Conservation (phyloP, 2,797 vertebrate genomes). For the Paedocypris micromegethes region DNA sequence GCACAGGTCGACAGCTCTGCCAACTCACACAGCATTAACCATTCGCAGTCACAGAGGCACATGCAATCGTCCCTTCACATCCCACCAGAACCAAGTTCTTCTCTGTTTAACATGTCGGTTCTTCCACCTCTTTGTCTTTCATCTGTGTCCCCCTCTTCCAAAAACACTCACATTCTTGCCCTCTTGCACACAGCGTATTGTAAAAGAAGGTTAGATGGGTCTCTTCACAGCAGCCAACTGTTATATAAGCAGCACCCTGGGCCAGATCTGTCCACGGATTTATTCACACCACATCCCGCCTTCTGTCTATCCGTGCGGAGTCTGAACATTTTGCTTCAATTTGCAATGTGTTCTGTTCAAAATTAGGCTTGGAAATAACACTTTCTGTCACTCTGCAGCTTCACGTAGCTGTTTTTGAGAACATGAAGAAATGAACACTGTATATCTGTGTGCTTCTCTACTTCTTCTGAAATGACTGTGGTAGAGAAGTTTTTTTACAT, state of each 20-base stretch:
- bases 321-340: background rate
- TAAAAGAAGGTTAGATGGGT: slow-evolving; percentile 16
- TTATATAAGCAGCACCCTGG: slow-evolving; percentile 28
- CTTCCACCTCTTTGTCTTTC: slow-evolving; percentile 1
- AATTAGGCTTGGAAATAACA: too few relatives aligned
- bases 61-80: background rate
- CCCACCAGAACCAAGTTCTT: background rate
- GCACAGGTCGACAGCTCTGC: slow-evolving; percentile 15
- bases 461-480: too few relatives aligned
- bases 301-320: background rate
- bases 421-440: too few relatives aligned
- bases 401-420: too few relatives aligned
- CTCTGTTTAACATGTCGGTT: background rate
- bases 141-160: background rate
- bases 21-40: slow-evolving; percentile 19
- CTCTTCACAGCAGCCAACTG: slow-evolving; percentile 13
- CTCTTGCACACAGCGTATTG: background rate
- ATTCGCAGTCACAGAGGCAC: slow-evolving; percentile 2
- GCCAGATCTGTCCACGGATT: background rate
- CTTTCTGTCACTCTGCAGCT: too few relatives aligned
- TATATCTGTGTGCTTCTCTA: too few relatives aligned
- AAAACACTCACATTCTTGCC: slow-evolving; percentile 10
- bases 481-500: too few relatives aligned
- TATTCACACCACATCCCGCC: background rate
- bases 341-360: background rate